Percentiles rank a stretch among this genome's conserved stretches.
Conservation (phyloP, 2,888 invertebrate genomes). For the Ophion ventricosus region DNA sequence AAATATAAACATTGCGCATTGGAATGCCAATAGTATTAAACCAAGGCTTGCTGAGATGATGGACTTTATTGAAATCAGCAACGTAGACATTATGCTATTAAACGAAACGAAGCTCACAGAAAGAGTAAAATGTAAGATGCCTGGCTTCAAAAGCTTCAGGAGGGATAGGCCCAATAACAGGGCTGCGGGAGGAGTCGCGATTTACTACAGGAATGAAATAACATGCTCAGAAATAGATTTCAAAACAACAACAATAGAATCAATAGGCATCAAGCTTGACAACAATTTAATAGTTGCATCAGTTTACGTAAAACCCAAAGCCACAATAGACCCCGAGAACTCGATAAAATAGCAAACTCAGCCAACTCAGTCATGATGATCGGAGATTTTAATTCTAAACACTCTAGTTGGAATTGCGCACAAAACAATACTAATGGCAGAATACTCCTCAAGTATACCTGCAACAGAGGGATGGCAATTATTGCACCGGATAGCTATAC, state of each 20-base stretch:
- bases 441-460: background rate
- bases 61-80: background rate
- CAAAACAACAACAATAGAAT: background rate
- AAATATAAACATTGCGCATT: background rate
- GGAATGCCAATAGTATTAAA: slow-evolving; percentile 29
- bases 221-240: background rate
- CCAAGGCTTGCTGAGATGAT: background rate
- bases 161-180: background rate
- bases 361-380: background rate
- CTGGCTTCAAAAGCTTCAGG: background rate
- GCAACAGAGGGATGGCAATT: background rate
- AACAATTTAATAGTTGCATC: background rate
- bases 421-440: background rate
- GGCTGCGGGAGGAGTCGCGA: background rate
- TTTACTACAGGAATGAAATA: background rate
- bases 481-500: background rate
- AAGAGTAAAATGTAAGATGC: slow-evolving; percentile 1
- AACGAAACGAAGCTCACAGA: slow-evolving; percentile 4
- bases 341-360: background rate
- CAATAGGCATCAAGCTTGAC: background rate
- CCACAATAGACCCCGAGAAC: background rate
- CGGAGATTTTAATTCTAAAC: background rate
- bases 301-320: background rate
- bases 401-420: background rate
- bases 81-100: slow-evolving; percentile 1